Evolutionary conservation across 2,113 vertebrate genomes (phyloP), one percentile per base, ranked within the genome.

Genomic region (Brachypodius melanocephalos): DNA sequence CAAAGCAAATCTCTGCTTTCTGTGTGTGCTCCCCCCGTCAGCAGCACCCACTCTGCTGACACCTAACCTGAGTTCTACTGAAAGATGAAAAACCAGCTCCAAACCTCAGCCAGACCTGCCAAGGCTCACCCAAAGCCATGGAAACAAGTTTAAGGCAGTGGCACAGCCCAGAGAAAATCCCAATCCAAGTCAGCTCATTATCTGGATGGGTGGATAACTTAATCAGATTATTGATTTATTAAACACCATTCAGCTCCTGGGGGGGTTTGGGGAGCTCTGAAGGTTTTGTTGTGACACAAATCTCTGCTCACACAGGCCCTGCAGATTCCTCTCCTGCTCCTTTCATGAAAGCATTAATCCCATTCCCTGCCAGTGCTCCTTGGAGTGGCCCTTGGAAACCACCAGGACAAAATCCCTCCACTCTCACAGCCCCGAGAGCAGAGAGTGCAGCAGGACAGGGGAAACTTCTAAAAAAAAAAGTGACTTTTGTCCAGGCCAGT

Each of bases 401-500:
- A 78, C 79, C 66, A 45, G 68, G 25, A 83, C n/a, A 78, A 89
- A 89, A 94, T 85, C 58, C 89, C 58, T 85, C 83, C 62, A 52
- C 81, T 85, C 51, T 55, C 5, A 0, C 1, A 80, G 63, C 40
- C 66, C 58, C 65, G 20, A 40, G 49, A 71, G 31, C 84, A 76
- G 20, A 66, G 65, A 25, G 42, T 55, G 77, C 80, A 75, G 72
- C 83, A 52, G 49, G 46, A 77, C 66, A 34, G 3, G 0, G 49
- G 40, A 16, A 2, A 11, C 77, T 75, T 40, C 69, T 24, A 4
- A 75, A 80, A 61, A 80, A 61, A 36, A 65, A 96, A 95, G 73
- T 92, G 38, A 92, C 72, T 96, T 96, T 79, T 93, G 86, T 89
- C 20, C 8, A 88, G 92, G 88, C n/a, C 71, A 32, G 72, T 66